These are phyloP conservation scores for Oophaga pumilio DNA, from an alignment of 2,113 vertebrate species.

Conservation along the genomic window DNA sequence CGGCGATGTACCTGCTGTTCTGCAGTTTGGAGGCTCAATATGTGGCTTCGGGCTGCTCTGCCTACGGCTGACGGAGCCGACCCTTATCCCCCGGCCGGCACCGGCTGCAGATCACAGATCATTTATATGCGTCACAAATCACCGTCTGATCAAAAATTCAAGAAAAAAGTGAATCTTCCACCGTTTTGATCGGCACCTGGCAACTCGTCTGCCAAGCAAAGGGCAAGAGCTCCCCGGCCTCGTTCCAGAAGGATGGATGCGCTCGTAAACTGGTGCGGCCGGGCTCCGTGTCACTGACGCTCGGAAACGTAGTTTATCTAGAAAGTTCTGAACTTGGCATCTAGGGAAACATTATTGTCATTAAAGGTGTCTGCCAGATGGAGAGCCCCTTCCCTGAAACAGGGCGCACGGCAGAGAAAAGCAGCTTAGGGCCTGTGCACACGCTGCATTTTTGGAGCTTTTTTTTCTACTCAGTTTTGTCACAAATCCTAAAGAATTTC, in stretches of 20 bases:
- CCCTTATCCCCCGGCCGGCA: too few species aligned
- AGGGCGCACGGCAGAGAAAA: too few species aligned
- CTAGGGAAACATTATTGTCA: background rate
- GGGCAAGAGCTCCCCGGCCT: background rate
- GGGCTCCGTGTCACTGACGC: background rate
- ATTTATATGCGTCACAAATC: background rate
- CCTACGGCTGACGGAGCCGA: background rate
- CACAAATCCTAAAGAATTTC: too few species aligned
- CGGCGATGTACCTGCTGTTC: constrained; percentile 40
- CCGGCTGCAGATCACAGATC: background rate
- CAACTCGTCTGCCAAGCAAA: background rate
- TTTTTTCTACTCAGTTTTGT: too few species aligned
- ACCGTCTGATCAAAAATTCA: background rate
- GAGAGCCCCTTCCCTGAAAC: too few species aligned
- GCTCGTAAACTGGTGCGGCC: background rate
- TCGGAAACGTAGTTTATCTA: background rate
- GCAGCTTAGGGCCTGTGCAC: too few species aligned
- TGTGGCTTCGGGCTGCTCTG: constrained; percentile 14
- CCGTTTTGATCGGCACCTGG: background rate
- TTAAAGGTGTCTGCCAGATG: background rate
- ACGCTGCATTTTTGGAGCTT: too few species aligned
- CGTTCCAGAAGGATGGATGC: background rate
- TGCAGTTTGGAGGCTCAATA: constrained; percentile 39
- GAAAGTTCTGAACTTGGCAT: background rate
- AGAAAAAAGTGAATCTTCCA: background rate